Evolutionary conservation across 2,888 invertebrate species (phyloP).

Genomic region (Polylopha cassiicola): DNA sequence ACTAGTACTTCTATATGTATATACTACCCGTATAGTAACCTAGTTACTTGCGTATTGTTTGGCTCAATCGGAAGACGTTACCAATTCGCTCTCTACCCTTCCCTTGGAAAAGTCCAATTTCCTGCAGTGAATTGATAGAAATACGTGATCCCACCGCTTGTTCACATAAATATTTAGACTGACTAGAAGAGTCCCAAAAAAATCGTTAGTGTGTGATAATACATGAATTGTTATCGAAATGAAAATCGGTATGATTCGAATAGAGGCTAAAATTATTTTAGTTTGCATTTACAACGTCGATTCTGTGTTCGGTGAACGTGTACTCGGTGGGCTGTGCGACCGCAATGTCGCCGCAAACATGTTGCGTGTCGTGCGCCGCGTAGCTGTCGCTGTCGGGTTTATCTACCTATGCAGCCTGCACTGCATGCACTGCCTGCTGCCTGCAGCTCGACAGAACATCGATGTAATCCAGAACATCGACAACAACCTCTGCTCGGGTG

Average conservation of each 20-base stretch:
- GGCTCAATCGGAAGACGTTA: constrained; percentile 33
- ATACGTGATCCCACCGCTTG: constrained; percentile 29
- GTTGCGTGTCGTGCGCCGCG: constrained; percentile 32
- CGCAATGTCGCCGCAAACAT: constrained; percentile 39
- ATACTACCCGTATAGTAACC: no score
- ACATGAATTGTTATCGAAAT: no score
- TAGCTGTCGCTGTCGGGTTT: constrained; percentile 14
- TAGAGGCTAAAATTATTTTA: no score
- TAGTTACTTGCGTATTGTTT: constrained; percentile 30
- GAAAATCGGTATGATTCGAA: no score
- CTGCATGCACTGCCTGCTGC: constrained; percentile 3
- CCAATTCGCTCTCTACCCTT: constrained; percentile 28
- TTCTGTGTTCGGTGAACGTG: constrained; percentile 16
- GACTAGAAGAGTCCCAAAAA: no score
- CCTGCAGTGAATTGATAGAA: constrained; percentile 35
- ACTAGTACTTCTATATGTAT: no score
- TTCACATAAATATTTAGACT: constrained; percentile 11
- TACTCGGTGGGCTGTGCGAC: constrained; percentile 31
- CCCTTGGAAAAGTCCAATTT: constrained; percentile 39
- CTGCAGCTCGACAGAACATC: no score
- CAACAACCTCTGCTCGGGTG: no score
- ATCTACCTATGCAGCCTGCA: constrained; percentile 1
- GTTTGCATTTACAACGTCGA: no score
- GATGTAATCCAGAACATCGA: no score
- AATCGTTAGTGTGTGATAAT: no score